Evolutionary conservation across 1,140 invertebrate genomes (phyloP).

Genomic region (Idris sp.): DNA sequence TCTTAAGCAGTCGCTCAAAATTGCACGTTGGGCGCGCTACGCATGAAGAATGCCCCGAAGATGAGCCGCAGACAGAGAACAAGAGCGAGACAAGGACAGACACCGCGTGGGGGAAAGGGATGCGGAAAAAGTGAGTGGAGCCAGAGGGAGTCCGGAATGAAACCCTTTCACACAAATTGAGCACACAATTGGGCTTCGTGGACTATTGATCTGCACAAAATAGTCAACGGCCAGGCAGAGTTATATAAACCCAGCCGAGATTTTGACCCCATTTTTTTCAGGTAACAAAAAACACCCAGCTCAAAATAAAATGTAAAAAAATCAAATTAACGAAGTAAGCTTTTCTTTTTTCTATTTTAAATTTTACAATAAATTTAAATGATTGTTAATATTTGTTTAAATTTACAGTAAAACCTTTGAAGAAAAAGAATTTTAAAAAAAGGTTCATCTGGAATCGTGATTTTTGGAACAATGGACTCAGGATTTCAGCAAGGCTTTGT

Average conservation of each 20-base stretch:
- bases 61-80: conserved; percentile 7
- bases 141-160: conserved; percentile 25
- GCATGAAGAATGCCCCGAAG: conserved; percentile 45
- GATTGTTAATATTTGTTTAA: too few relatives aligned
- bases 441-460: conserved; percentile 15
- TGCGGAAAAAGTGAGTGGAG: conserved; percentile 19
- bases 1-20: conserved; percentile 53
- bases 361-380: too few relatives aligned
- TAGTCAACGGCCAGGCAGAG: conserved; percentile 19
- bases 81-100: not conserved
- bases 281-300: too few relatives aligned
- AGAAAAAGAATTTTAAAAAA: conserved; percentile 16
- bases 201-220: conserved; percentile 48
- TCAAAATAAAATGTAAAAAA: not conserved
- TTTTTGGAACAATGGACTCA: conserved; percentile 15
- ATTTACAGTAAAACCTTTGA: too few relatives aligned
- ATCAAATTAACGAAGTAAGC: too few relatives aligned
- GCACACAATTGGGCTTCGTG: conserved; percentile 47
- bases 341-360: too few relatives aligned
- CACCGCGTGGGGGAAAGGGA: not conserved
- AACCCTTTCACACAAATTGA: conserved; percentile 55
- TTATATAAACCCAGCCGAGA: conserved; percentile 6
- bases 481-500: conserved; percentile 9
- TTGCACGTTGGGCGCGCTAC: conserved; percentile 49
- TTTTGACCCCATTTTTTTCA: too few relatives aligned